Evolutionary conservation across 2,797 vertebrate genomes (phyloP), one percentile per base, ranked within the genome.

Genomic region (Sebastes trivittatus): DNA sequence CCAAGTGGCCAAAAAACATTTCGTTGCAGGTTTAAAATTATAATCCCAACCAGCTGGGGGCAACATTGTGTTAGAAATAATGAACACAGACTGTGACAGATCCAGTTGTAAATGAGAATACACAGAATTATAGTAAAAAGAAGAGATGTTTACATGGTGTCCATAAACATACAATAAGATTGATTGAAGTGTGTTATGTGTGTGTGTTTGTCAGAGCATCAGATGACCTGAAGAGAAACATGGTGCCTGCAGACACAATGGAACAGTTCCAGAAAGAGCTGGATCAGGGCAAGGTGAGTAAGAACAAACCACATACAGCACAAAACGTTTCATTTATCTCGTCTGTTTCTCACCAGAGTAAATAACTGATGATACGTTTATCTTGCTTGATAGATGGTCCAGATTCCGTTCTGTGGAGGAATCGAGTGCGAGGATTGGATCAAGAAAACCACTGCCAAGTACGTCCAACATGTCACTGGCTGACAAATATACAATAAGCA

Each of bases 391-490:
- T 64, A 99, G 98, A 97, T 99, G 61, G 97, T 96, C 52, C 98
- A 99, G 94, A 98, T 99, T 88, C 98, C 98, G 4, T 99, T 99
- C 93, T 99, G 98, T 94, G 98, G 98, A 38, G 96, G 95, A 85
- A 97, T 97, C 2, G 96, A 98, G 14, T 99, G 98, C 0, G 98
- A 99, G 89, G 98, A 99, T 52, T 98, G 97, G 97, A 99, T 99
- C 91, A 99, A 99, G 96, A 99, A 98, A 94, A 97, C 84, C 81
- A 99, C 98, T 74, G 96, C 98, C 88, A 99, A 97, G 98, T 99
- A 96, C 30, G 83, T 90, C 27, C 0, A 11, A 64, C 22, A 56
- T 30, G 4, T n/a, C 29, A 8, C 7, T 61, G 4, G 61, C n/a
- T 55, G 7, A 18, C n/a, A 42, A 42, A 42, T 38, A 14, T 29